Evolutionary conservation across 2,888 invertebrate species (phyloP).

Genomic region (Trilocha varians): DNA sequence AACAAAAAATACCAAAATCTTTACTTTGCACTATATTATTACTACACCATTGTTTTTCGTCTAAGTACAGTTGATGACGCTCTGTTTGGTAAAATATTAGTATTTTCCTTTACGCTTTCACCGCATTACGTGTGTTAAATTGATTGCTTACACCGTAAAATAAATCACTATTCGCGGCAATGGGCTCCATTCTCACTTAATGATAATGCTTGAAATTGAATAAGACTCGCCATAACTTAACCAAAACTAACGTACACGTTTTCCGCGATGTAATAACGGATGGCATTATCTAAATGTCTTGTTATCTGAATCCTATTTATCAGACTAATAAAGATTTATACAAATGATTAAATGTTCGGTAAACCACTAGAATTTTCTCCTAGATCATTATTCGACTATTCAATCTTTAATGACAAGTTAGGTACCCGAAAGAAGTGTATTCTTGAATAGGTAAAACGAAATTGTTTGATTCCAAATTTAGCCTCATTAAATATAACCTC

Average conservation of each 20-base stretch:
- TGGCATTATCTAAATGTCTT: background rate
- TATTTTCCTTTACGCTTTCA: slow-evolving; percentile 41
- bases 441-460: too few species aligned
- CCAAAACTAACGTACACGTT: slow-evolving; percentile 28
- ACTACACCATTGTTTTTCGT: background rate
- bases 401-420: too few species aligned
- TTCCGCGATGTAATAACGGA: slow-evolving; percentile 21
- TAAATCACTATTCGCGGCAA: slow-evolving; percentile 32
- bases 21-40: slow-evolving; percentile 17
- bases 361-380: too few species aligned
- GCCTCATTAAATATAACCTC: too few species aligned
- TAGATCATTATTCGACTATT: too few species aligned
- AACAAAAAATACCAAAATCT: slow-evolving; percentile 20
- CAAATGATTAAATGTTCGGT: too few species aligned
- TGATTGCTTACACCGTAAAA: slow-evolving; percentile 38
- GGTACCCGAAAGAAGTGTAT: too few species aligned
- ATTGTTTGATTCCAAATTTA: too few species aligned
- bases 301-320: background rate
- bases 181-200: slow-evolving; percentile 28
- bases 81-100: slow-evolving; percentile 23
- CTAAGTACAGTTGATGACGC: background rate
- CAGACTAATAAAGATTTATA: background rate
- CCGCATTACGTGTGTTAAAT: slow-evolving; percentile 38
- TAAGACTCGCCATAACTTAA: slow-evolving; percentile 26
- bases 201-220: slow-evolving; percentile 34